phyloP scores from a whole-genome alignment of 2,797 vertebrate species.

The Girardinus metallicus region DNA sequence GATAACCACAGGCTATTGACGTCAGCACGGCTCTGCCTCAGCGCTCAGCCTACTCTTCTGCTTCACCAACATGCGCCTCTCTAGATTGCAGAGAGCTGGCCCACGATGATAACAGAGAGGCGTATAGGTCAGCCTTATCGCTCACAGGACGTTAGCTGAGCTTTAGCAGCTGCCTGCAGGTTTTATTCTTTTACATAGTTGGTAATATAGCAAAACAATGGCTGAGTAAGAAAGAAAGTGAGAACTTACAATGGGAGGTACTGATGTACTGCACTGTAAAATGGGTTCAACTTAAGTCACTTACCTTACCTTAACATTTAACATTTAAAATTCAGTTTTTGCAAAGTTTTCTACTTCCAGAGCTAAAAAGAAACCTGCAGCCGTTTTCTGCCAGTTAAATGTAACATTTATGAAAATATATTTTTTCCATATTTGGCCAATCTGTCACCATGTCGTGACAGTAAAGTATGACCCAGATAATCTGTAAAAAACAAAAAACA shows the following conservation, averaged over 20 bases:
- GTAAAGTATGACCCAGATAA: no score
- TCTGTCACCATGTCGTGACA: no score
- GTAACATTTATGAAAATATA: no score
- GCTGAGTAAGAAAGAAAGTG: background rate
- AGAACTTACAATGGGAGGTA: background rate
- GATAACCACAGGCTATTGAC: slow-evolving; percentile 75
- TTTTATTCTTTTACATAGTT: slow-evolving; percentile 10
- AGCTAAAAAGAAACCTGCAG: no score
- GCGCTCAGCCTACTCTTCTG: slow-evolving; percentile 30
- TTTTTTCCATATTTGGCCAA: no score
- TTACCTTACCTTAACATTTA: no score
- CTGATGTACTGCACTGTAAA: background rate
- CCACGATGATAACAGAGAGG: slow-evolving; percentile 27
- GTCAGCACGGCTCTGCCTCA: slow-evolving; percentile 67
- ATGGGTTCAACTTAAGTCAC: background rate
- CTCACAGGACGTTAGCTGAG: slow-evolving; percentile 29
- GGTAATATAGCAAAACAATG: background rate
- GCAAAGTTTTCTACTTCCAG: no score
- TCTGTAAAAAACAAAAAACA: no score
- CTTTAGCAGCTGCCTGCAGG: slow-evolving; percentile 10
- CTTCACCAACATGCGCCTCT: slow-evolving; percentile 30
- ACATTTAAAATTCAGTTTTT: no score
- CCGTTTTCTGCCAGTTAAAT: no score
- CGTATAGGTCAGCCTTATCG: slow-evolving; percentile 24
- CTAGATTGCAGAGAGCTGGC: slow-evolving; percentile 22